Evolutionary conservation across 2,113 vertebrate genomes (phyloP), one percentile per base, ranked within the genome.

Genomic region (Poeciliopsis occidentalis): DNA sequence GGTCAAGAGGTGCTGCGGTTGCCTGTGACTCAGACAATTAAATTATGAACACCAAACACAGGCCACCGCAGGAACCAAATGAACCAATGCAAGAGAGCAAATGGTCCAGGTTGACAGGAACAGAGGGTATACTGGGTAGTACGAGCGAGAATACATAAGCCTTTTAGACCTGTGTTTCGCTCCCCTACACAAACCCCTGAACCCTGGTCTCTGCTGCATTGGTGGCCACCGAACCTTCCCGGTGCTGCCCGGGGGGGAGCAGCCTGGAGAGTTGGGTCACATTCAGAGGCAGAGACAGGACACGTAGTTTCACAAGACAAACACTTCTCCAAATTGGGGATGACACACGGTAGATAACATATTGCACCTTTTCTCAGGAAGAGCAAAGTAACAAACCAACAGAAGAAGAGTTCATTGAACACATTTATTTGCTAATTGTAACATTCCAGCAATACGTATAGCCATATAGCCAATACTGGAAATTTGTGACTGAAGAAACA

Each of bases 211-310:
- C 81, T 73, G 64, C 82, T 77, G 91, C 72, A 72, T 79, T 87
- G 91, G 72, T 83, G 81, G 72, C 77, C 15, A 24, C 67, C 90
- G 83, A 83, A 88, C 88, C 80, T 87, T 90, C 85, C 82, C 71
- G 80, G 78, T 4, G 87, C 92, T 92, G 93, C 90, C 90, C 69
- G 92, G 94, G 94, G 94, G 92, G 92, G 93, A 92, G 91, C 87
- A 70, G 88, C 82, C 74, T 80, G 90, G 87, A 64, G 84, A 37
- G 92, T 90, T 61, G 66, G 88, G 80, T 79, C 70, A 69, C n/a
- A 64, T 78, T 85, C 83, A 87, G 91, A 90, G 89, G 76, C 81
- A 89, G 80, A 89, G 61, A 84, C 87, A 78, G 83, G 73, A 80
- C 80, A 78, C 63, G 41, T 62, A 34, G 80, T 44, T 31, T 71